Conservation (phyloP, 1,140 invertebrate genomes). For the Wiebesia pumilae region DNA sequence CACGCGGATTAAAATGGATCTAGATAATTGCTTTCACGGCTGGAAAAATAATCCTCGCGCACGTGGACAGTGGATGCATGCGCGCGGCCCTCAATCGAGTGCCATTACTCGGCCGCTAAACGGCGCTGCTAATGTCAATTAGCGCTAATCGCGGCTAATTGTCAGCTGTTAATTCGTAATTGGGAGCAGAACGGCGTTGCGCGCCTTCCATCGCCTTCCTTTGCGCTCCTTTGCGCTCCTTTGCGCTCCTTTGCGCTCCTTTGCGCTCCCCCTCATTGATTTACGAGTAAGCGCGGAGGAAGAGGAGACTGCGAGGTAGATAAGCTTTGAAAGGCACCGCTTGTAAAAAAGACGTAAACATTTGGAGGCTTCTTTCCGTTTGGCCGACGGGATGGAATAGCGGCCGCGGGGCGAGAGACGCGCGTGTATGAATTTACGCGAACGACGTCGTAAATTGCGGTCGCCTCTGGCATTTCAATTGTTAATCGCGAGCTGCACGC, state of each 20-base stretch:
- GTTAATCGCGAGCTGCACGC: slow-evolving; percentile 28
- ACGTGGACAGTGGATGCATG: not conserved
- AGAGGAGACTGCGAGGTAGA: not conserved
- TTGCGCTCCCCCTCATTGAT: slow-evolving; percentile 37
- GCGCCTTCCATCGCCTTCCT: too few relatives aligned
- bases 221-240: too few relatives aligned
- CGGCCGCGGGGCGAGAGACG: not conserved
- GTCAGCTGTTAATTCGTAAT: slow-evolving; percentile 66
- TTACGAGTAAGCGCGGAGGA: slow-evolving; percentile 7
- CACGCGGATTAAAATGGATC: slow-evolving; percentile 19
- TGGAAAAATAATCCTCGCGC: slow-evolving; percentile 17
- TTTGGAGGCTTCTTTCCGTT: not conserved
- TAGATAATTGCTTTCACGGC: slow-evolving; percentile 18
- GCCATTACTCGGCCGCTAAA: not conserved
- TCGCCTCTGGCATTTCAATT: slow-evolving; percentile 36
- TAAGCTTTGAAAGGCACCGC: not conserved
- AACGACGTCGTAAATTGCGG: slow-evolving; percentile 19
- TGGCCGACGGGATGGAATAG: too few relatives aligned
- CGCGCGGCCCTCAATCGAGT: not conserved
- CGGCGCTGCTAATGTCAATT: slow-evolving; percentile 65
- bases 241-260: too few relatives aligned
- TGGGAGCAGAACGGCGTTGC: slow-evolving; percentile 56
- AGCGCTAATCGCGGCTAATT: slow-evolving; percentile 66
- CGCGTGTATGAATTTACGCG: not conserved
- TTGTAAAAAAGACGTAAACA: slow-evolving; percentile 33